Evolutionary conservation across 37 sponge, comb jelly and placozoan genomes (phyloP).

Genomic region (Haliclona indistincta): DNA sequence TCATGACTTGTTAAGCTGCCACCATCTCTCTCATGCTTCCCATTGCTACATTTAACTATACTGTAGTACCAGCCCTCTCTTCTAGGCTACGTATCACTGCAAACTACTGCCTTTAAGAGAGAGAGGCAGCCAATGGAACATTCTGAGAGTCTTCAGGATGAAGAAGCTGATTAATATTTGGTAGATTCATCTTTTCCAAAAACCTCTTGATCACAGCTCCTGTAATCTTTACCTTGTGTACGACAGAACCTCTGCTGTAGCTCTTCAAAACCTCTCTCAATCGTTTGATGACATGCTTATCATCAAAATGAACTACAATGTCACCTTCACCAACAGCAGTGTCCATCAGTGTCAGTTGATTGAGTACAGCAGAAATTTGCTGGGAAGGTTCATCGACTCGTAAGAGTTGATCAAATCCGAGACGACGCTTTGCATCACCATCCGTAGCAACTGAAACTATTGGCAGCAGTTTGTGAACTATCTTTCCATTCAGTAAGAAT

Average conservation of each 20-base stretch:
- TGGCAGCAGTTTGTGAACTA: not conserved
- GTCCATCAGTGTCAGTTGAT: too few relatives aligned
- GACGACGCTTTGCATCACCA: not conserved
- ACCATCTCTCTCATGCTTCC: too few relatives aligned
- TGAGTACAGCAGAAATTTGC: not conserved
- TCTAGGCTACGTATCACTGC: too few relatives aligned
- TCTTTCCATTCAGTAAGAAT: not conserved
- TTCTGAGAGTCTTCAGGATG: not conserved
- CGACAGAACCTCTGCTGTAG: too few relatives aligned
- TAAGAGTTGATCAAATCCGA: not conserved
- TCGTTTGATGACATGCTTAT: not conserved
- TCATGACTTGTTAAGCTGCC: too few relatives aligned
- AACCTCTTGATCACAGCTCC: not conserved
- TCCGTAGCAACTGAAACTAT: not conserved
- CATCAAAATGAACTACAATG: not conserved
- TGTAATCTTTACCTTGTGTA: too few relatives aligned
- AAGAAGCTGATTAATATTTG: not conserved
- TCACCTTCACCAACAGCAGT: not conserved
- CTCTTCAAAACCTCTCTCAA: too few relatives aligned
- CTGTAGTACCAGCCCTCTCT: too few relatives aligned
- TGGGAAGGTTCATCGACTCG: not conserved
- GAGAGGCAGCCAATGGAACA: constrained; percentile 2
- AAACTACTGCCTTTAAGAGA: too few relatives aligned
- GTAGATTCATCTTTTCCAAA: not conserved
- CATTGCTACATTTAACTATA: too few relatives aligned